Conservation (phyloP, 2,113 vertebrate genomes). For the Numenius arquata region DNA sequence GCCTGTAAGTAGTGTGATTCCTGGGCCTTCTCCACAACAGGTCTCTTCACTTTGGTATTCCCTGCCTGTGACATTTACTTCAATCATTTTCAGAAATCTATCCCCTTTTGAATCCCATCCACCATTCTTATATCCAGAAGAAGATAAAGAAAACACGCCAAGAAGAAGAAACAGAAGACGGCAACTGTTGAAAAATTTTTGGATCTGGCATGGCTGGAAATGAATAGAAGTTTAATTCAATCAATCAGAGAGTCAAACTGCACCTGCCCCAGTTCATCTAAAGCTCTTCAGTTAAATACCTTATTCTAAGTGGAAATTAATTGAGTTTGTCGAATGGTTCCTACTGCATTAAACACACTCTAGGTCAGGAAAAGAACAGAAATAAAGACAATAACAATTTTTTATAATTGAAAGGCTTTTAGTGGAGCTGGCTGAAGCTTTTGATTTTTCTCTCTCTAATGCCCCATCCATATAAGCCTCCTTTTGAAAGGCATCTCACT, state of each 20-base stretch:
- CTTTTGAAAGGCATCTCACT: background rate
- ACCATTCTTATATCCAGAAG: background rate
- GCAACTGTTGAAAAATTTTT: background rate
- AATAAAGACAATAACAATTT: conserved; percentile 23
- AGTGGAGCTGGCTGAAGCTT: background rate
- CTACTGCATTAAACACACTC: conserved; percentile 26
- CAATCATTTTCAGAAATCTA: background rate
- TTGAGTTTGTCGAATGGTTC: conserved; percentile 33
- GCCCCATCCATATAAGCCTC: background rate
- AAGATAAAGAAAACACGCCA: background rate
- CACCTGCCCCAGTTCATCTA: conserved; percentile 21
- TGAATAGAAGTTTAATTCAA: conserved; percentile 36
- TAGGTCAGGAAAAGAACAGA: conserved; percentile 4
- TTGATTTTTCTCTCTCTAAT: background rate
- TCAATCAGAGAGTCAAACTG: conserved; percentile 42
- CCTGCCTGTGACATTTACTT: background rate
- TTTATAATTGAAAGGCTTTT: conserved; percentile 27
- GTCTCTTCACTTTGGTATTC: background rate
- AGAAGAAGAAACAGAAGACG: background rate
- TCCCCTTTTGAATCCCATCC: background rate
- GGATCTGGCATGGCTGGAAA: background rate
- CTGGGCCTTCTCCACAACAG: background rate
- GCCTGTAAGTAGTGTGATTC: background rate
- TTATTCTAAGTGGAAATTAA: conserved; percentile 65
- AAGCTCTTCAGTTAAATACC: conserved; percentile 49